These are phyloP conservation scores for Dolichomitus sp. DNA, from an alignment of 2,888 invertebrate species.

Conservation along the genomic window DNA sequence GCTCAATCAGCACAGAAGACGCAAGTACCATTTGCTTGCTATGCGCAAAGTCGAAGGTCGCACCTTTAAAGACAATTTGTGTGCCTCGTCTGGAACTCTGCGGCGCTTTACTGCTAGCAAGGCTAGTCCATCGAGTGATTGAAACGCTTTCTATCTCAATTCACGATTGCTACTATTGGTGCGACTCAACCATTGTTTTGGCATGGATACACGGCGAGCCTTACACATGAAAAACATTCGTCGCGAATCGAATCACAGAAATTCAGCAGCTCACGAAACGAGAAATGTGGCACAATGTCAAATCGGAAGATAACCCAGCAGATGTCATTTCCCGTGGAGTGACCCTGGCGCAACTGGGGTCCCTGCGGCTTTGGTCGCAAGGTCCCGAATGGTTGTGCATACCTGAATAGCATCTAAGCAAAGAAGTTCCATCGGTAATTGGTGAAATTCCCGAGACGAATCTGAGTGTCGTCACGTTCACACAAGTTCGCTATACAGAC, in stretches of 20 bases:
- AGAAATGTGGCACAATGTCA: neutral
- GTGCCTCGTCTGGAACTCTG: conserved; percentile 8
- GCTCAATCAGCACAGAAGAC: neutral
- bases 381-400: neutral
- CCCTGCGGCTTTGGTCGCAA: conserved; percentile 5
- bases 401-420: neutral
- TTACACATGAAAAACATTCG: conserved; percentile 20
- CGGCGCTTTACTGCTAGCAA: neutral
- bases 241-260: conserved; percentile 12
- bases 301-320: neutral
- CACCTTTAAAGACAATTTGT: neutral
- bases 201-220: conserved; percentile 29
- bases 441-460: too few species aligned
- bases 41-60: conserved; percentile 20
- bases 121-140: conserved; percentile 45
- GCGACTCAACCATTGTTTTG: conserved; percentile 68
- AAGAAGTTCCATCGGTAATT: neutral
- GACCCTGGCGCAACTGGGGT: conserved; percentile 55
- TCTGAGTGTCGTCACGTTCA: too few species aligned
- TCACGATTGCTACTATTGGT: conserved; percentile 63
- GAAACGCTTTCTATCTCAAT: conserved; percentile 50
- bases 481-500: too few species aligned
- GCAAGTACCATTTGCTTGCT: conserved; percentile 3
- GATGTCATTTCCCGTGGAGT: conserved; percentile 30
- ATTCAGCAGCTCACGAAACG: neutral